Evolutionary conservation across 2,797 vertebrate genomes (phyloP), one percentile per base, ranked within the genome.

Genomic region (Pipistrellus pipistrellus): DNA sequence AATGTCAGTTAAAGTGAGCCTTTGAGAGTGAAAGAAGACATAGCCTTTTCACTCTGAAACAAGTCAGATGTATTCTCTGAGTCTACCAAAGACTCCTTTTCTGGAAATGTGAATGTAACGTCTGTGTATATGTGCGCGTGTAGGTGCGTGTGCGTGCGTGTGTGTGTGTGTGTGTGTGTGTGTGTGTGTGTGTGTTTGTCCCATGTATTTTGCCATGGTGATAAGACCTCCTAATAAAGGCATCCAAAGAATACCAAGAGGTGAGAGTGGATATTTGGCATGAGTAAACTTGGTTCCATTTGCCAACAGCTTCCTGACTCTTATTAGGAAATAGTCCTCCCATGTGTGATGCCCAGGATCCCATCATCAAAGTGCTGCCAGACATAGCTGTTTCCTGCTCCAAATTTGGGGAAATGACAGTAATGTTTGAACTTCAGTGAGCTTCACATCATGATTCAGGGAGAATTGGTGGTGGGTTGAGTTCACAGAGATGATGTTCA

Each of bases 51-150:
- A 85, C 55, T 82, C 82, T 57, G 62, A 95, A 95, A 85, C 51
- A 66, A 88, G 59, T 81, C 0, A 0, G 35, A 96, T 95, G 68
- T 94, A 90, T 96, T 95, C 93, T 97, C 92, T 97, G 92, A 97
- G 96, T 97, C 97, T 97, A 97, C 98, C 98, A 98, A 98, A 98
- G 97, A 97, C 91, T 90, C 59, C 23, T 85, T 32, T 51, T 95
- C 71, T 85, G 90, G 90, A 57, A 96, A 88, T 94, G 41, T 95
- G 94, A 71, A 23, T 96, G 93, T 90, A 95, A 77, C 84, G 48
- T 38, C 4, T 53, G 21, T 86, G 75, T 69, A 2, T 12, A 0
- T 30, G 10, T 32, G 25, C 9, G 23, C 14, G 1, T 51, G 14
- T 92, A 4, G 1, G 38, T 41, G 38, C 6, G 38, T 41, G n/a